Conservation (phyloP, 2,797 vertebrate genomes). For the Eremophila alpestris region DNA sequence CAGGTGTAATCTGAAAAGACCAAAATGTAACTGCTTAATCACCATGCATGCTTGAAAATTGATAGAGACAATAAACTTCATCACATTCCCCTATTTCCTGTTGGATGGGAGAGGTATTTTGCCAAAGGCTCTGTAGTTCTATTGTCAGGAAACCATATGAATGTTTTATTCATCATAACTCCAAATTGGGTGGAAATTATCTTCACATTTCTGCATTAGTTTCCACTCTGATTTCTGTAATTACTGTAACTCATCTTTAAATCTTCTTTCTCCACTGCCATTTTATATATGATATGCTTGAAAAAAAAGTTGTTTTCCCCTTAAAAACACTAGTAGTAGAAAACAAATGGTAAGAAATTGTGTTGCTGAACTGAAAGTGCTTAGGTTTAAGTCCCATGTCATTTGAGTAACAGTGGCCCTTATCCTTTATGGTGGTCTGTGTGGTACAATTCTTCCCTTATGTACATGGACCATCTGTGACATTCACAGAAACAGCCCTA, state of each 20-base stretch:
- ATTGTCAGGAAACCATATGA: neutral
- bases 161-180: neutral
- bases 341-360: neutral
- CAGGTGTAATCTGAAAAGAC: conserved; percentile 88
- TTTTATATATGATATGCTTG: neutral
- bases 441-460: neutral
- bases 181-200: neutral
- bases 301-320: neutral
- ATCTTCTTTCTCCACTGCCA: neutral
- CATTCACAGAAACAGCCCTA: neutral
- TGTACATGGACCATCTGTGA: accelerated
- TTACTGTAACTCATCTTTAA: neutral
- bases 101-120: neutral
- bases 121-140: neutral
- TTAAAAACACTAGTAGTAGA: neutral
- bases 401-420: neutral
- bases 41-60: neutral
- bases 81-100: accelerated
- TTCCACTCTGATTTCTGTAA: neutral
- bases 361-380: neutral
- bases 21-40: neutral
- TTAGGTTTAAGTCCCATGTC: neutral
- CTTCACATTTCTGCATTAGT: neutral
- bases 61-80: neutral
- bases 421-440: neutral